A percentile compares a stretch with the other conserved stretches of the same genome.
These are phyloP conservation scores for Microplitis mediator DNA, from an alignment of 1,140 invertebrate species.

Conservation along the genomic window DNA sequence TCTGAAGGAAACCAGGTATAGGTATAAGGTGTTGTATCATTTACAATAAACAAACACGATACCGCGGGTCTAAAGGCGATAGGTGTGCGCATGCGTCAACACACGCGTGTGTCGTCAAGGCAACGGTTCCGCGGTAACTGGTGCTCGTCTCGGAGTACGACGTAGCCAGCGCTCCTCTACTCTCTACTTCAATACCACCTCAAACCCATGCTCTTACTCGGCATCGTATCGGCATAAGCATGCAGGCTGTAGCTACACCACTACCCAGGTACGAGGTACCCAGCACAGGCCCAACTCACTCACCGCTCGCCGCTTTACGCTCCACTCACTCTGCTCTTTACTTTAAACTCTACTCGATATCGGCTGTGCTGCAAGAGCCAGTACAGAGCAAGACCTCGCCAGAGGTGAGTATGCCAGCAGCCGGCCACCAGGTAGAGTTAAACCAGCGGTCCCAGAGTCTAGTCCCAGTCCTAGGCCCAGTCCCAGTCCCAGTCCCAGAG, in stretches of 20 bases:
- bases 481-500: background rate
- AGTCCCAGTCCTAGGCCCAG: background rate
- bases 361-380: too few species aligned
- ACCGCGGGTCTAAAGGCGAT: background rate
- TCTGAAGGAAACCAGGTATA: too few species aligned
- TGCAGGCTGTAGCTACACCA: too few species aligned
- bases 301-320: too few species aligned
- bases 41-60: too few species aligned
- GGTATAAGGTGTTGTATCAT: too few species aligned
- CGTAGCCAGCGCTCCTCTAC: slow-evolving; percentile 2
- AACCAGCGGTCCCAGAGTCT: background rate
- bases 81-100: slow-evolving; percentile 49
- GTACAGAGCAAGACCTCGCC: too few species aligned
- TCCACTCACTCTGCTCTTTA: background rate
- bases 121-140: slow-evolving; percentile 62
- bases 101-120: slow-evolving; percentile 58
- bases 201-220: background rate
- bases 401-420: too few species aligned
- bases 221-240: too few species aligned
- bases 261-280: too few species aligned
- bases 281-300: background rate
- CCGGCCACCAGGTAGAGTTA: too few species aligned
- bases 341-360: background rate
- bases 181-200: background rate
- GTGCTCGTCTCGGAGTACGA: slow-evolving; percentile 42